These are phyloP conservation scores for Archilochus colubris DNA, from an alignment of 2,113 vertebrate genomes.

Conservation along the genomic window DNA sequence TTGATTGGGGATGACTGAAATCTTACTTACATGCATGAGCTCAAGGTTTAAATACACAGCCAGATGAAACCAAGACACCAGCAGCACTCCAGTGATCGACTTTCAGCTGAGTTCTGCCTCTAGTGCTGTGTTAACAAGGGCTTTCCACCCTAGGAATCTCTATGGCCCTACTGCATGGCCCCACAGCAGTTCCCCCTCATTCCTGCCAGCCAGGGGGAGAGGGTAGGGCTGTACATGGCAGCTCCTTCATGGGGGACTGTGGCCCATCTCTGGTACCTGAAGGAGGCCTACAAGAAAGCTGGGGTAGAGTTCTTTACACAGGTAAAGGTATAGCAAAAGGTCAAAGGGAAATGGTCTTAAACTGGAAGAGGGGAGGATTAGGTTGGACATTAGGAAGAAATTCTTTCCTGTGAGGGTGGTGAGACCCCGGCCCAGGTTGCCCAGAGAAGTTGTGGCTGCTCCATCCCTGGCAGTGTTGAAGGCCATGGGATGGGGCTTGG, in stretches of 20 bases:
- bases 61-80: background rate
- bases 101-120: background rate
- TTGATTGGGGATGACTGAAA: background rate
- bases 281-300: too few relatives aligned
- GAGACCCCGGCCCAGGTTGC: too few relatives aligned
- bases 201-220: fast-evolving
- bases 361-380: too few relatives aligned
- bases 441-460: too few relatives aligned
- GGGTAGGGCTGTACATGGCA: background rate
- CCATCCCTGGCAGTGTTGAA: too few relatives aligned
- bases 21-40: background rate
- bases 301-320: too few relatives aligned
- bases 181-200: background rate
- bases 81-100: background rate
- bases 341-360: too few relatives aligned
- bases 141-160: background rate
- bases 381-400: too few relatives aligned
- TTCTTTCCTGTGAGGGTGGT: too few relatives aligned
- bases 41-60: background rate
- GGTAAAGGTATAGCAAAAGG: too few relatives aligned
- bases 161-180: fast-evolving
- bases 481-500: too few relatives aligned
- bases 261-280: background rate
- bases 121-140: background rate
- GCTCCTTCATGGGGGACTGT: fast-evolving